Evolutionary conservation across 92 coral and sea anemone species (phyloP), one percentile per base, ranked within the genome.

Genomic region (Epizoanthus illoricatus): DNA sequence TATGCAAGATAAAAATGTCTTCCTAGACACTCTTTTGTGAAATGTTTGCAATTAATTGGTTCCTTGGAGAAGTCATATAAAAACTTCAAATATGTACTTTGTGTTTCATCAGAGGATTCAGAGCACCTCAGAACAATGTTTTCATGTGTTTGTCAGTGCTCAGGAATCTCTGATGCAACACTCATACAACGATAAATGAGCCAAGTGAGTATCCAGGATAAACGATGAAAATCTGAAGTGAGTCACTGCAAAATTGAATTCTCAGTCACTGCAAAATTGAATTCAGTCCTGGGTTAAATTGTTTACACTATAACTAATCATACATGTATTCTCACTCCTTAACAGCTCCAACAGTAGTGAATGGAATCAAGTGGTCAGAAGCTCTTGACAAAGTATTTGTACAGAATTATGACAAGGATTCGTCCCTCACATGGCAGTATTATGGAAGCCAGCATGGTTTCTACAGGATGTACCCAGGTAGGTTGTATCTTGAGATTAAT

Each of bases 371-470:
- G 49, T 97, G 98, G 98, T 88, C 97, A 33, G 84, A 87, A 69
- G 88, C 80, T 47, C 70, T 97, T 23, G 92, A 97, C 80, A 88
- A 87, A 81, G 92, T 86, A 28, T 97, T 97, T 81, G 81, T 74
- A 33, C 64, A 69, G 54, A 97, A 97, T 78, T 59, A 70, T 81
- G 75, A 88, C 47, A 58, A 73, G 15, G 97, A 97, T 80, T 86
- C 94, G 0, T 76, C 94, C 8, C 68, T 94, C 54, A 89, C 91
- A 5, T 97, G 99, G 99, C 99, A 97, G 87, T 97, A 93, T 83
- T 97, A 91, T 88, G 99, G 98, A 24, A 91, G 94, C 81, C 95
- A 88, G 80, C 76, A 91, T 66, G 99, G 98, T 23, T 94, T 97
- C 47, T 87, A 87, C 81, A 88, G 99, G 33, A 76, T 85, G 18